Evolutionary conservation across 2,888 invertebrate genomes (phyloP).

Genomic region (Listrodromus nycthemerus): DNA sequence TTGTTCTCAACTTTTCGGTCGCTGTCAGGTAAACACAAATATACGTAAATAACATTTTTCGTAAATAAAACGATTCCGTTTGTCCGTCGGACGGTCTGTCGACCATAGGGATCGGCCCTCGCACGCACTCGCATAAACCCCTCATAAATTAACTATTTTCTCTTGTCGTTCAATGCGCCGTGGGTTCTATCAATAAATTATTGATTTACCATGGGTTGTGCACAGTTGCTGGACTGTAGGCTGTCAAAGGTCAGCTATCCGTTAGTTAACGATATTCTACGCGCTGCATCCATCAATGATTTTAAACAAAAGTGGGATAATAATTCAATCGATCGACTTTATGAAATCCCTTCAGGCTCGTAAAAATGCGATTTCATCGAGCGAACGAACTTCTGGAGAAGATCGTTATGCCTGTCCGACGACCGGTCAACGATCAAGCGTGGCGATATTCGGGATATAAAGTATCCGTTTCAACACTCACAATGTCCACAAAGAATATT

Average conservation of each 20-base stretch:
- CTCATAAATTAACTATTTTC: not conserved
- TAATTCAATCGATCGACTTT: not conserved
- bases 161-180: not conserved
- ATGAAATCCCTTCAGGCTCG: slow-evolving; percentile 13
- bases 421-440: not conserved
- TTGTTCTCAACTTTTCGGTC: slow-evolving; percentile 29
- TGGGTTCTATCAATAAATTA: not conserved
- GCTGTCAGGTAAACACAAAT: slow-evolving; percentile 24
- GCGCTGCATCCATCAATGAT: too few species aligned
- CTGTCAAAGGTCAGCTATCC: not conserved
- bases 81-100: not conserved
- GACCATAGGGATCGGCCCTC: not conserved
- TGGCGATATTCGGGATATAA: not conserved
- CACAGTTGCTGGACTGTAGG: not conserved
- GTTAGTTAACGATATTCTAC: not conserved
- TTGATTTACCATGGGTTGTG: not conserved
- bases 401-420: not conserved
- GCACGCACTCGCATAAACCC: not conserved
- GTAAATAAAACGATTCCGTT: not conserved
- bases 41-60: too few species aligned
- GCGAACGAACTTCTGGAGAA: slow-evolving; percentile 41
- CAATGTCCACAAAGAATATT: not conserved
- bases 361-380: slow-evolving; percentile 34
- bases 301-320: too few species aligned
- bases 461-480: not conserved